A percentile compares a stretch with the other conserved stretches of the same genome.
Evolutionary conservation across 2,797 vertebrate genomes (phyloP).

Genomic region (Sebastolobus altivelis): DNA sequence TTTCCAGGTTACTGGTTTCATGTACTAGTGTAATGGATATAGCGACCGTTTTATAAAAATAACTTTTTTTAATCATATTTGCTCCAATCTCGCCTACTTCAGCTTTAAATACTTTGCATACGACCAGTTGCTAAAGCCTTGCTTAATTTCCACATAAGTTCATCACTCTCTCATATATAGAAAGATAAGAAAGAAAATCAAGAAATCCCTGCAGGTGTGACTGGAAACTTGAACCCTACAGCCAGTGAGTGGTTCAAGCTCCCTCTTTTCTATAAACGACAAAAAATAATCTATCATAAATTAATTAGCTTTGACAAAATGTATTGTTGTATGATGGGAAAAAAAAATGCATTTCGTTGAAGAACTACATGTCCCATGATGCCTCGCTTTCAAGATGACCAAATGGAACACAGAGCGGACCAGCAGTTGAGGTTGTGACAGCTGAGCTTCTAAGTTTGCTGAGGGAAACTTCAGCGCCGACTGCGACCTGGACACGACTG

Average conservation of each 20-base stretch:
- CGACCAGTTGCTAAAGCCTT: slow-evolving; percentile 31
- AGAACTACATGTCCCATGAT: slow-evolving; percentile 76
- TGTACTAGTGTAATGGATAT: no score
- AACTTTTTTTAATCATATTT: no score
- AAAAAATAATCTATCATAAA: neutral
- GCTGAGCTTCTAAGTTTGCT: slow-evolving; percentile 68
- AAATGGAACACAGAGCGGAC: slow-evolving; percentile 54
- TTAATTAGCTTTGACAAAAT: no score
- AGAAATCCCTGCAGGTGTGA: neutral
- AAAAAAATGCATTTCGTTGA: neutral
- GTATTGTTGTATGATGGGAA: neutral
- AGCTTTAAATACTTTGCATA: slow-evolving; percentile 42
- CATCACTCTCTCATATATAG: neutral
- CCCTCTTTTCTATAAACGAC: neutral
- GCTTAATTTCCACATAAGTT: neutral
- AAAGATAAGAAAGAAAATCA: neutral
- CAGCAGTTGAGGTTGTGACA: slow-evolving; percentile 59
- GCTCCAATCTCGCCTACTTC: no score
- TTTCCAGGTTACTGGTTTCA: no score
- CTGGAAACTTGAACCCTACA: neutral
- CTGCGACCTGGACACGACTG: slow-evolving; percentile 37
- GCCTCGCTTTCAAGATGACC: slow-evolving; percentile 60
- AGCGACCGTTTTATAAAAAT: no score
- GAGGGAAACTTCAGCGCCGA: slow-evolving; percentile 46
- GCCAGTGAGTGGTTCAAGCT: neutral